Percentiles rank a stretch among this genome's conserved stretches.
Conservation (phyloP, 1,140 invertebrate species). For the Drosophila miranda region DNA sequence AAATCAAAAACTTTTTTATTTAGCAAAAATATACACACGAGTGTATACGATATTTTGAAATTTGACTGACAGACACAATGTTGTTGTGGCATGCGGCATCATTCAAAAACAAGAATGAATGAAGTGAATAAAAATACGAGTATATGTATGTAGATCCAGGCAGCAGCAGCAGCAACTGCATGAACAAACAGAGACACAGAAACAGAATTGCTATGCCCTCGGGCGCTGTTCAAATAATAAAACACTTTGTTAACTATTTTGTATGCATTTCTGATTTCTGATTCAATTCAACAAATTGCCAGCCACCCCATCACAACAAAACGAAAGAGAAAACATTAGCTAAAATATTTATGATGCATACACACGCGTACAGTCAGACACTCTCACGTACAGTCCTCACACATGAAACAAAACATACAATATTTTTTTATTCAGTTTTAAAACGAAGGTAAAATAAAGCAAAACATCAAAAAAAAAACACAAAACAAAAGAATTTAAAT, state of each 20-base stretch:
- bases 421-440: slow-evolving; percentile 64
- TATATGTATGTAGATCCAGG: slow-evolving; percentile 5
- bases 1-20: slow-evolving; percentile 45
- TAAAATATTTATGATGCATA: slow-evolving; percentile 63
- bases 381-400: slow-evolving; percentile 7
- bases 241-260: slow-evolving; percentile 64
- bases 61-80: slow-evolving; percentile 45
- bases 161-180: background rate
- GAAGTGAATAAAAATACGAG: slow-evolving; percentile 4
- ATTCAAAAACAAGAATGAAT: slow-evolving; percentile 9
- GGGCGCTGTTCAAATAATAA: slow-evolving; percentile 47
- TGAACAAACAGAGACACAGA: slow-evolving; percentile 2
- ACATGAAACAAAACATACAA: slow-evolving; percentile 47
- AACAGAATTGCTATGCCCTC: slow-evolving; percentile 34
- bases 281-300: slow-evolving; percentile 58
- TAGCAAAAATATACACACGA: slow-evolving; percentile 30
- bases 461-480: slow-evolving; percentile 40
- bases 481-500: slow-evolving; percentile 54
- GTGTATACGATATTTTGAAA: slow-evolving; percentile 39
- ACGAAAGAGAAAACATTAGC: slow-evolving; percentile 48
- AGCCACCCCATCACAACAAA: slow-evolving; percentile 10
- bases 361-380: slow-evolving; percentile 26
- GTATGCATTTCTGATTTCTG: slow-evolving; percentile 58
- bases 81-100: background rate
- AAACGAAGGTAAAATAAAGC: slow-evolving; percentile 50